Conservation (phyloP, 2,888 invertebrate genomes). For the Onthophagus sagittarius region DNA sequence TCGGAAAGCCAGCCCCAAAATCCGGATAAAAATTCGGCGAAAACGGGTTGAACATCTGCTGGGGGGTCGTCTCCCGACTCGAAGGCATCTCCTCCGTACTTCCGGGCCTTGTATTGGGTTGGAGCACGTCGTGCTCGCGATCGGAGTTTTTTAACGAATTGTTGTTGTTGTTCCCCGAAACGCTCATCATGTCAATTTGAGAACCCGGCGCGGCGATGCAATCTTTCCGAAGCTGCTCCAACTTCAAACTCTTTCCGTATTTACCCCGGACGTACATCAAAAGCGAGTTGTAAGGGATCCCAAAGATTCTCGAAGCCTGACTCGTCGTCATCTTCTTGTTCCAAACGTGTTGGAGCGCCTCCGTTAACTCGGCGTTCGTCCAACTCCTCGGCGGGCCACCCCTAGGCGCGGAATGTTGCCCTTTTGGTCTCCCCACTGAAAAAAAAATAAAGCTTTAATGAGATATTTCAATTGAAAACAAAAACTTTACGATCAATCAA, state of each 20-base stretch:
- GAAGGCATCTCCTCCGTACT: conserved; percentile 55
- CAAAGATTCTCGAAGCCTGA: conserved; percentile 85
- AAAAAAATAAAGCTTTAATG: too few species aligned
- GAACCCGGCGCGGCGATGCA: conserved; percentile 74
- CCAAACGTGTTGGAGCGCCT: conserved; percentile 91
- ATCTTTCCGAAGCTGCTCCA: conserved; percentile 84
- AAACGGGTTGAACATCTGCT: conserved; percentile 67
- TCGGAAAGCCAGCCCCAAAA: conserved; percentile 73
- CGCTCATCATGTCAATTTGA: conserved; percentile 56
- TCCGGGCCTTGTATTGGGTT: conserved; percentile 53
- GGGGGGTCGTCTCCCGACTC: conserved; percentile 32
- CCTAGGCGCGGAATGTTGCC: conserved; percentile 86
- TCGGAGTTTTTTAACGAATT: conserved; percentile 54
- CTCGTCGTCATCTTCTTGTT: conserved; percentile 93
- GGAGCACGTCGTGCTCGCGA: conserved; percentile 39
- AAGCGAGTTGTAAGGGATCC: conserved; percentile 89
- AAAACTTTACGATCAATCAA: too few species aligned
- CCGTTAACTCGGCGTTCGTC: conserved; percentile 88
- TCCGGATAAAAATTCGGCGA: conserved; percentile 81
- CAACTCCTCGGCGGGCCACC: conserved; percentile 89
- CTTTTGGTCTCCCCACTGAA: conserved; percentile 80
- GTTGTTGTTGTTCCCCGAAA: conserved; percentile 50
- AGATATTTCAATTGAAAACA: too few species aligned
- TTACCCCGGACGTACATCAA: conserved; percentile 90
- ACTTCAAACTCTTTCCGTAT: conserved; percentile 86